Conservation (phyloP, 2,113 vertebrate genomes). For the Passer montanus region DNA sequence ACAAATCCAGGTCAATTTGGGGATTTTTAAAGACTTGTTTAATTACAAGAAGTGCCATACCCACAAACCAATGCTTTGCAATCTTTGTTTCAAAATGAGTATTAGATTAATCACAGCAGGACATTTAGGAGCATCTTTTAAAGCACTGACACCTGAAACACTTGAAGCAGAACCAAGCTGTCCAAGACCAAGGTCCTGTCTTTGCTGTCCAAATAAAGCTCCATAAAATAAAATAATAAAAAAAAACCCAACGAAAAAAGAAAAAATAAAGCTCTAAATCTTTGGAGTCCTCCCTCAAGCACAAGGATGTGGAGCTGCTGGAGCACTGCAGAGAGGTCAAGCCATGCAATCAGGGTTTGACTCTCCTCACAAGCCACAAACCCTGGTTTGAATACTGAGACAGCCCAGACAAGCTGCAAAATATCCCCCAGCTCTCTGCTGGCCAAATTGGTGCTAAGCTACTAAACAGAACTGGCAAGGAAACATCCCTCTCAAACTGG, state of each 20-base stretch:
- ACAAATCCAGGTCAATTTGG: neutral
- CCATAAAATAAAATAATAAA: neutral
- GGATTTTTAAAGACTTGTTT: neutral
- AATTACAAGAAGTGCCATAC: neutral
- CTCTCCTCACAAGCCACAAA: neutral
- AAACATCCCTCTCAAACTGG: neutral
- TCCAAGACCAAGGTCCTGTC: neutral
- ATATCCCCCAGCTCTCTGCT: neutral
- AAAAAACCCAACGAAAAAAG: no score
- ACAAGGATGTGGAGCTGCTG: neutral
- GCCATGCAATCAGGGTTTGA: neutral
- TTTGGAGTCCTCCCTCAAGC: no score
- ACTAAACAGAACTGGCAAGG: neutral
- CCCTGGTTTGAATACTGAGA: neutral
- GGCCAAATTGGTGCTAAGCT: neutral
- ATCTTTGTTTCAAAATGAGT: neutral
- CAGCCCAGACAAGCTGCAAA: neutral
- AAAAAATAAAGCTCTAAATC: neutral
- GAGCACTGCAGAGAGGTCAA: neutral
- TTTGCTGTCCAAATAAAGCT: neutral
- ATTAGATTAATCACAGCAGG: neutral
- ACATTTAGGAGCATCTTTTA: neutral
- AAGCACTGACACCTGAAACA: neutral
- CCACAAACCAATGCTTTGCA: neutral
- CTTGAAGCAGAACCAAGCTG: neutral